Evolutionary conservation across 2,888 invertebrate species (phyloP), one percentile per base, ranked within the genome.

Genomic region (Alcis repandata): DNA sequence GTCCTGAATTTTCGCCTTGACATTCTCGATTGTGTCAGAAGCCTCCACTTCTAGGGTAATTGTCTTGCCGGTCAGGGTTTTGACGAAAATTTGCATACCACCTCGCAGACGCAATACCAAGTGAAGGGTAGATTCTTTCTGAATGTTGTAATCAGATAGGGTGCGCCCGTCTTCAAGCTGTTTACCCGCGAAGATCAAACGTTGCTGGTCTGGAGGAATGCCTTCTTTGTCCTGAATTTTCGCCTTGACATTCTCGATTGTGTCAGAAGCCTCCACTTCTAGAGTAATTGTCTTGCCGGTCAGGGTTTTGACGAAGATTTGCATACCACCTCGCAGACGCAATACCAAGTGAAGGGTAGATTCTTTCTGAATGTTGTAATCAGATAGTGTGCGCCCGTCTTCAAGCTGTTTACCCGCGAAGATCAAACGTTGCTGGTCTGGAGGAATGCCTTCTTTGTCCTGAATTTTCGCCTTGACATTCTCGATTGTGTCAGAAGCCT

Each of bases 191-290:
- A 73, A 73, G 19, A 73, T 73, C 0, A 73, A 57, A 8, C 73
- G 13, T 51, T 73, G 73, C 53, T 73, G 73, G 49, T 73, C 73
- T 17, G 73, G 73, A 33, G 73, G 73, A 6, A 73, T 73, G 3
- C 73, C 73, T 43, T 73, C 73, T 15, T 73, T 73, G 36, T 73
- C 73, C 7, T 73, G 73, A n/a, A 73, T 73, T 67, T 73, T 73
- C 0, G 73, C 73, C 10, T 73, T 73, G 0, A 73, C 73, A 9
- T 73, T 73, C 1, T 73, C 73, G 10, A 73, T 73, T 0, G 73
- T 71, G 43, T 73, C 73, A 0, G 73, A 71, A 15, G 73, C 73
- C 32, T 73, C 73, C 0, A 73, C 73, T 17, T 73, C 73, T 0
- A 73, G 43, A 0, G 73, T 73, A 1, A 73, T 73, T 0, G 73